A percentile compares a stretch with the other conserved stretches of the same genome.
Evolutionary conservation across 2,113 vertebrate species (phyloP).

Genomic region (Pelecanus crispus): DNA sequence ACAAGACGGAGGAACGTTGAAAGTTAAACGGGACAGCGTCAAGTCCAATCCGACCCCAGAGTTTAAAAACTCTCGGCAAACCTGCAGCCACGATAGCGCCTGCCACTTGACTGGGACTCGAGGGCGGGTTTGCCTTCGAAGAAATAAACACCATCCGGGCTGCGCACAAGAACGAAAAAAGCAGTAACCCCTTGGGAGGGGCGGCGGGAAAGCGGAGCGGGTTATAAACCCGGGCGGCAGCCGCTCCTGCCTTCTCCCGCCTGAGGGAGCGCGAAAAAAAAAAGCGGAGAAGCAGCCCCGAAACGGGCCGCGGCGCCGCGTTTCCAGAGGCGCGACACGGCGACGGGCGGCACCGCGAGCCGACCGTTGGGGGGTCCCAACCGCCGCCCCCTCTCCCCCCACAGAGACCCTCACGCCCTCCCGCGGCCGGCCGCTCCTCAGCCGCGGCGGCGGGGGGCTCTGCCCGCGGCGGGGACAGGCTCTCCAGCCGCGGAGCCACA

Average conservation of each 20-base stretch:
- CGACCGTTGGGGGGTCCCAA: not conserved
- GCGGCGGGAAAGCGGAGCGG: not conserved
- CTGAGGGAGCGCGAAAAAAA: not conserved
- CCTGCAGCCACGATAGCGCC: not conserved
- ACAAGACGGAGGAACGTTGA: not conserved
- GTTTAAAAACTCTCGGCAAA: not conserved
- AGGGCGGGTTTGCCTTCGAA: not conserved
- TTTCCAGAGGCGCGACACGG: not conserved
- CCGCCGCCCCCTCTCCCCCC: not conserved
- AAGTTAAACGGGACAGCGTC: not conserved
- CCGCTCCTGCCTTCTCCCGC: not conserved
- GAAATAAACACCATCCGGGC: rapidly evolving
- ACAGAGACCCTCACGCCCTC: no score
- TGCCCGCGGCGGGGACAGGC: not conserved
- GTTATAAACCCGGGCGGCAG: not conserved
- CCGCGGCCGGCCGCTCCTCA: not conserved
- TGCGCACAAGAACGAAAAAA: not conserved
- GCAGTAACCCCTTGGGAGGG: not conserved
- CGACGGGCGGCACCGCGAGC: not conserved
- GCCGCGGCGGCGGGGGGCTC: not conserved
- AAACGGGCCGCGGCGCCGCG: not conserved
- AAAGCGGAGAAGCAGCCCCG: not conserved
- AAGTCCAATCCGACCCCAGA: not conserved
- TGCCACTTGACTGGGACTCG: not conserved
- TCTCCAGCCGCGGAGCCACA: not conserved